Conservation (phyloP, 1,140 invertebrate genomes). For the Gonatopus flavifemur region DNA sequence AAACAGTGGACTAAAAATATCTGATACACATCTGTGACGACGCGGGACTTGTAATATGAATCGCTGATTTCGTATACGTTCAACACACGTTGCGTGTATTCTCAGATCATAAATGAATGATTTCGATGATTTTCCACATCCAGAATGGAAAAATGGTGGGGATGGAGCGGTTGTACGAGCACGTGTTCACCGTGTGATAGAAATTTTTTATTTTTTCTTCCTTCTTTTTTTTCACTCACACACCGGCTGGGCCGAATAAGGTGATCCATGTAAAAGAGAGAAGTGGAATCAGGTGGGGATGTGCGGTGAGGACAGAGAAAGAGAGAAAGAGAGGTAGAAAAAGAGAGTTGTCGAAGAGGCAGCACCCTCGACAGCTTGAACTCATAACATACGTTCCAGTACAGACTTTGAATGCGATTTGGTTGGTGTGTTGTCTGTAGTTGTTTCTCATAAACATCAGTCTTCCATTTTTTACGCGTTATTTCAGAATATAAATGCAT, state of each 20-base stretch:
- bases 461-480: too few species aligned
- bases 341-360: background rate
- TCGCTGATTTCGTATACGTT: too few species aligned
- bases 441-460: too few species aligned
- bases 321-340: background rate
- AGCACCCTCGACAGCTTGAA: too few species aligned
- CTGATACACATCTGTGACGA: background rate
- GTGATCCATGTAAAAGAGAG: slow-evolving; percentile 9
- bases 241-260: slow-evolving; percentile 19
- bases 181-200: slow-evolving; percentile 45
- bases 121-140: too few species aligned
- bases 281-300: background rate
- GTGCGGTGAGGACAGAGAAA: background rate
- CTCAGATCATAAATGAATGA: too few species aligned
- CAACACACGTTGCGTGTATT: too few species aligned
- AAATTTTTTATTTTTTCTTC: slow-evolving; percentile 28
- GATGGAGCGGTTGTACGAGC: slow-evolving; percentile 15
- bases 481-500: too few species aligned
- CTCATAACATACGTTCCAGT: background rate
- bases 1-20: slow-evolving; percentile 29
- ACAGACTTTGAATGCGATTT: background rate
- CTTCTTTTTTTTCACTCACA: too few species aligned
- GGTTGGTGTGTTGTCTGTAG: background rate
- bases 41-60: too few species aligned
- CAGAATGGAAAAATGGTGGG: too few species aligned